Evolutionary conservation across 2,797 vertebrate genomes (phyloP).

Genomic region (Myotis daubentonii): DNA sequence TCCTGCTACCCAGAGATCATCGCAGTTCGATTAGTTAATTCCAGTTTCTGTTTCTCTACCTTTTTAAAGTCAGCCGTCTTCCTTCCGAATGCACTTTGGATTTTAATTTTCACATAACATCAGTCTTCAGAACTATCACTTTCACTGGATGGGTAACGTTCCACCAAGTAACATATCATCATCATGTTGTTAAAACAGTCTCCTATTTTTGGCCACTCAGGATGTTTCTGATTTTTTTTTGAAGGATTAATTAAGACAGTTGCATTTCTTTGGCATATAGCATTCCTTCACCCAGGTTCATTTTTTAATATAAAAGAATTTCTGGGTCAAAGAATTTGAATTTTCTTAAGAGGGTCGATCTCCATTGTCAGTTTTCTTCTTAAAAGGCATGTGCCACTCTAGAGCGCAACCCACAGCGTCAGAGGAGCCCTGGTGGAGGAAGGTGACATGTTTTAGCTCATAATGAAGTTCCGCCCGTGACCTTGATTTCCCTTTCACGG

Average conservation of each 20-base stretch:
- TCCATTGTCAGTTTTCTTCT: neutral
- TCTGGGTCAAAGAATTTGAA: neutral
- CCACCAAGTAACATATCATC: neutral
- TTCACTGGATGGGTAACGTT: neutral
- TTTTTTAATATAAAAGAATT: neutral
- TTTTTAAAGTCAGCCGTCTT: neutral
- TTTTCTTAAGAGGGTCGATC: neutral
- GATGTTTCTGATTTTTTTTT: conserved; percentile 17
- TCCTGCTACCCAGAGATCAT: neutral
- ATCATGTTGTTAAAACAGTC: neutral
- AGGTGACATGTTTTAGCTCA: neutral
- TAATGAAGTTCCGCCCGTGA: neutral
- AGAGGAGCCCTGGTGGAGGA: neutral
- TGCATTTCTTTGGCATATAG: neutral
- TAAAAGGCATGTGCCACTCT: neutral
- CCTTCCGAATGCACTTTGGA: neutral
- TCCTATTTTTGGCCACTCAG: neutral
- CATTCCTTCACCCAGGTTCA: neutral
- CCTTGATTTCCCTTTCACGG: neutral
- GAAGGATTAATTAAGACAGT: conserved; percentile 46
- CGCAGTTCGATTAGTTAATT: neutral
- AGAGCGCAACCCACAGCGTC: rapidly evolving
- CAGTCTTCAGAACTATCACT: neutral
- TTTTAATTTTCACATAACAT: neutral
- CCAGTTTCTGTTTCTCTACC: neutral